Evolutionary conservation across 2,888 invertebrate genomes (phyloP), one percentile per base, ranked within the genome.

Genomic region (Adelognathus sp.): DNA sequence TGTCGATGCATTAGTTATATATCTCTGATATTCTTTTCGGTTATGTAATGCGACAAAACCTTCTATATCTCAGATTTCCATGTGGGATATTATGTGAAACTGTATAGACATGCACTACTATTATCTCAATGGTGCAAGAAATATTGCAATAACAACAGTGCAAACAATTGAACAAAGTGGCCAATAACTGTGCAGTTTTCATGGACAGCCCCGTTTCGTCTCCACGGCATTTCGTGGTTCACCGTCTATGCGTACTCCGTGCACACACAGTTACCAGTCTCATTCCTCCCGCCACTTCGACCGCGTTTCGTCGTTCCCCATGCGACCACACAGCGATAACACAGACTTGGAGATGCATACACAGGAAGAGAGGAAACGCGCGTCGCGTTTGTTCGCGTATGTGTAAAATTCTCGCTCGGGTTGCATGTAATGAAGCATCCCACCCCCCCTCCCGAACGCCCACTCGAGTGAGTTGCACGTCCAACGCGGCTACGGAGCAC

Each of bases 391-490:
- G 11, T 29, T 61, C 74, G 60, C 81, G 81, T 83, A 82, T 76
- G 81, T 84, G 66, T 63, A 67, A n/a, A n/a, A 79, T 78, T 76
- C 69, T 70, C 70, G 64, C n/a, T n/a, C 70, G 64, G 75, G 78
- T 79, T 74, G 70, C 82, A 77, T 84, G 86, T 84, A 85, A 86
- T 82, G 84, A 86, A 85, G n/a, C n/a, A n/a, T n/a, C n/a, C n/a
- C n/a, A n/a, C n/a, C n/a, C 83, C 81, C 78, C 82, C 81, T 63
- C 58, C 76, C 61, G 29, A 21, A 16, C 18, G 31, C 58, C 54
- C 75, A 63, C 44, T 31, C 67, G 44, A 60, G 74, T 29, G 58
- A 70, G 24, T 70, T 44, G 60, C 70, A 70, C 73, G 73, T 78
- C 46, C 58, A 61, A 73, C 73, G 69, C 60, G 71, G 31, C 60